Percentiles rank a stretch among this genome's conserved stretches.
Evolutionary conservation across 53 echinoderm and acorn worm species (phyloP).

Genomic region (Arbacia lixula): DNA sequence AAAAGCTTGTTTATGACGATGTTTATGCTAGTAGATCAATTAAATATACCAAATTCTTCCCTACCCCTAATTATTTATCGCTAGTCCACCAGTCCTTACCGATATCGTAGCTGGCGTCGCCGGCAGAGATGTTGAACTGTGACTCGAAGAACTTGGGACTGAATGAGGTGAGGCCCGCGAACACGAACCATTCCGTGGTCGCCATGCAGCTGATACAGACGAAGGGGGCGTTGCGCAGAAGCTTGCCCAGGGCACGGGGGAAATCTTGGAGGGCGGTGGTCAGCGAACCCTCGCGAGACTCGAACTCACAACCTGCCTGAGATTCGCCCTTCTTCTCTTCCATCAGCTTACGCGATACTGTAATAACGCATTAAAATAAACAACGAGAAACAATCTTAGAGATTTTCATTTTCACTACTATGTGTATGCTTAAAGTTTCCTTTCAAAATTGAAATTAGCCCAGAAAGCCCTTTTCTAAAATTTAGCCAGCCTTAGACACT

Average conservation of each 20-base stretch:
- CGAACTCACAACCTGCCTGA: conserved; percentile 69
- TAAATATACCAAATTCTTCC: too few relatives aligned
- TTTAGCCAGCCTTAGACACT: too few relatives aligned
- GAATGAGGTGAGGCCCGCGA: conserved; percentile 67
- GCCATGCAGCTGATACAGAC: conserved; percentile 55
- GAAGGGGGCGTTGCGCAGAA: conserved; percentile 68
- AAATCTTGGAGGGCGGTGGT: conserved; percentile 58
- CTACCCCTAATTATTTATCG: too few relatives aligned
- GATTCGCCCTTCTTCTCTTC: conserved; percentile 18
- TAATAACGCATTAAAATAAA: too few relatives aligned
- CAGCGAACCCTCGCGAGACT: conserved; percentile 41
- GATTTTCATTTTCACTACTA: too few relatives aligned
- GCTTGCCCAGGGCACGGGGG: conserved; percentile 63
- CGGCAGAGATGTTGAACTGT: conserved; percentile 69
- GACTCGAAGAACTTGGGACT: conserved; percentile 80
- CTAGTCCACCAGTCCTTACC: too few relatives aligned
- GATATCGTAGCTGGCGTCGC: conserved; percentile 46
- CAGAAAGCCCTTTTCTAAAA: too few relatives aligned
- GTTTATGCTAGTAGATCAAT: too few relatives aligned
- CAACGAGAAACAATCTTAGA: too few relatives aligned
- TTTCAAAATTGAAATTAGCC: too few relatives aligned
- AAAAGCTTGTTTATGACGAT: too few relatives aligned
- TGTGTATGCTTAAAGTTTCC: too few relatives aligned
- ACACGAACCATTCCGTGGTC: conserved; percentile 58
- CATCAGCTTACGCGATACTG: background rate